These are phyloP conservation scores for Cyprinus carpio DNA, from an alignment of 2,113 vertebrate genomes.

Conservation along the genomic window DNA sequence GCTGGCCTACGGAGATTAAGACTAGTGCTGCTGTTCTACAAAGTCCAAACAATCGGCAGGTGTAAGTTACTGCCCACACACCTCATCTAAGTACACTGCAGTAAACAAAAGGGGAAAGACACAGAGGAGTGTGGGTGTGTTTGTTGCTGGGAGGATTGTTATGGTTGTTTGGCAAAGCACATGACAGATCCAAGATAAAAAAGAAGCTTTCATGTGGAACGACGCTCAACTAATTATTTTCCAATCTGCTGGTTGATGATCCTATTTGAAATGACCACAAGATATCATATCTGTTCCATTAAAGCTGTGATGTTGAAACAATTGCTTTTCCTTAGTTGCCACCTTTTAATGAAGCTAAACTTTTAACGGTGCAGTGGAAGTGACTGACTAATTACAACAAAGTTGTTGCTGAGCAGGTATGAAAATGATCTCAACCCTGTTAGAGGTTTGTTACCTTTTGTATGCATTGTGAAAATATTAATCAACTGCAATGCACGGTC, in stretches of 20 bases:
- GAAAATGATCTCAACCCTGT: slow-evolving; percentile 46
- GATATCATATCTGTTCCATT: slow-evolving; percentile 12
- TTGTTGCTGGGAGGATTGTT: slow-evolving; percentile 23
- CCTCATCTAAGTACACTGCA: slow-evolving; percentile 10
- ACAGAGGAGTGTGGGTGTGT: slow-evolving; percentile 11
- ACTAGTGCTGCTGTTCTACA: not conserved
- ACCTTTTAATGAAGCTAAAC: not conserved
- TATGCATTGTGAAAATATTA: slow-evolving; percentile 55
- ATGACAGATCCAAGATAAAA: slow-evolving; percentile 37
- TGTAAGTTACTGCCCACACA: slow-evolving; percentile 23
- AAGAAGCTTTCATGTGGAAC: slow-evolving; percentile 30
- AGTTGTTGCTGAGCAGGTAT: slow-evolving; percentile 37
- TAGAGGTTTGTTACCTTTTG: slow-evolving; percentile 29
- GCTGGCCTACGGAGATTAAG: not conserved
- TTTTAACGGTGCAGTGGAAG: slow-evolving; percentile 9
- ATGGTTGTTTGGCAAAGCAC: not conserved
- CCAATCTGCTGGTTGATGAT: slow-evolving; percentile 15
- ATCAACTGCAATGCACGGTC: slow-evolving; percentile 53
- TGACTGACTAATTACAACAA: slow-evolving; percentile 37
- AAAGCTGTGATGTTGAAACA: not conserved
- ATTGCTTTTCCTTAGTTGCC: not conserved
- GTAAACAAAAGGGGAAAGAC: slow-evolving; percentile 33
- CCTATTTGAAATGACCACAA: slow-evolving; percentile 26
- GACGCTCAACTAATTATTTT: slow-evolving; percentile 29
- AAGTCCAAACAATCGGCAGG: not conserved